A percentile compares a stretch with the other conserved stretches of the same genome.
These are phyloP conservation scores for Sthenelais limicola DNA, from an alignment of 2,888 invertebrate genomes.

Conservation along the genomic window DNA sequence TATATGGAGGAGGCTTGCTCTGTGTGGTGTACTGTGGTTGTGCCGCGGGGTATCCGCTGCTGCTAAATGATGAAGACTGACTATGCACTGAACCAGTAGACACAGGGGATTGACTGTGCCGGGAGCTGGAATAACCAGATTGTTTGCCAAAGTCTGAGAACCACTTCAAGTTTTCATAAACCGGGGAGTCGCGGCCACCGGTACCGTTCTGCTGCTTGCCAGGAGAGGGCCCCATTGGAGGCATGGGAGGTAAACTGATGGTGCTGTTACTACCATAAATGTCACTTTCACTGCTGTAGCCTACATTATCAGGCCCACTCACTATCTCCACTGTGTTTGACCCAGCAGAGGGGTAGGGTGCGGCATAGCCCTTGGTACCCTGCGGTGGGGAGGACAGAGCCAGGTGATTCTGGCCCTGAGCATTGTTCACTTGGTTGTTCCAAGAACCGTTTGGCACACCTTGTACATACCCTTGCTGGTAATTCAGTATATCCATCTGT, in stretches of 20 bases:
- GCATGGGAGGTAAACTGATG: background rate
- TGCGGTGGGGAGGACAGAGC: too few species aligned
- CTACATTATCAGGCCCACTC: constrained; percentile 13
- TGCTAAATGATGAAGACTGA: constrained; percentile 24
- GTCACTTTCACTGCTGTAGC: constrained; percentile 32
- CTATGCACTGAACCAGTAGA: constrained; percentile 16
- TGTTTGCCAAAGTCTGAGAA: constrained; percentile 25
- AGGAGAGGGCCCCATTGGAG: background rate
- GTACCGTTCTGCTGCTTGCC: background rate
- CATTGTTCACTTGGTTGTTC: too few species aligned
- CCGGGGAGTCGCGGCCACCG: constrained; percentile 3
- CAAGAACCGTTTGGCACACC: constrained; percentile 11
- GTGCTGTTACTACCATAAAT: constrained; percentile 28
- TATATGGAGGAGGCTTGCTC: constrained; percentile 19
- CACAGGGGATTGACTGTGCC: constrained; percentile 24
- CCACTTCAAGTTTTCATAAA: constrained; percentile 29
- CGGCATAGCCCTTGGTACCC: too few species aligned
- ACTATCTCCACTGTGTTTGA: constrained; percentile 24
- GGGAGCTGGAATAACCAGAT: constrained; percentile 9
- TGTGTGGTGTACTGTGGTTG: constrained; percentile 23
- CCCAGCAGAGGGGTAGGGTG: too few species aligned
- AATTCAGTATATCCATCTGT: background rate
- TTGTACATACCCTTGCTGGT: constrained; percentile 2
- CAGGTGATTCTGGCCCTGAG: too few species aligned
- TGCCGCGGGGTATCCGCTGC: constrained; percentile 4